Base-by-base conservation (phyloP, 2,888 invertebrate species). In the Chrysotoxum bicinctum region DNA sequence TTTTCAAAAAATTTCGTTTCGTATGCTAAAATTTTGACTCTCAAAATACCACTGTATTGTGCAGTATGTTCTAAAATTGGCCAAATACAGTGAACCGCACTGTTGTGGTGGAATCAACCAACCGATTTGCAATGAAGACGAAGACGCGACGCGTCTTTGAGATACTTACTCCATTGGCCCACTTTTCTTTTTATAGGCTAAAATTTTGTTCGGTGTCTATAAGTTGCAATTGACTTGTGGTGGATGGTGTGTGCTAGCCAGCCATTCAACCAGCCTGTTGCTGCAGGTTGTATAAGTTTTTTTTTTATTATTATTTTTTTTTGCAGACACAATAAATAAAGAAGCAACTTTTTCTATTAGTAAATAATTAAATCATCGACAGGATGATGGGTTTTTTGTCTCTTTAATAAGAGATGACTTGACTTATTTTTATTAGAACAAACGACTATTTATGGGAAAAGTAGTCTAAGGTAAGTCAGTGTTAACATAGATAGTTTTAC, bases 301-400 rank as follows among this genome's bases (percentile, higher is more conserved):
- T 43, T 69, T 16, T 35, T 68, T 48, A 9, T 40, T 40, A 9
- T 32, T 12, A 8, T 23, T 66, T 32, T 45, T 40, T 26, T 19
- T 64, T 4, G 32, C 52, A 76, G 72, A 69, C 66, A 81, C 72
- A 81, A 68, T 77, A 85, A 81, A 85, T 72, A 52, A 43, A 68
- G 52, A 76, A 68, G 62, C 81, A 76, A 81, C 80, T 85, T 85
- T 85, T 85, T 85, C 81, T 85, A 85, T 85, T 85, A 85, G 85
- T 80, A 85, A 81, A 85, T 85, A 85, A 85, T 85, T 85, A 85
- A 85, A 85, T 85, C 85, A 85, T 85, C 81, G 81, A 48, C 85
- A 73, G 85, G 80, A 81, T 85, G 80, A 56, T 64, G 62, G 56
- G 85, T 77, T 82, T 77, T 73, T 77, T 77, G 56, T 75, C 70